Evolutionary conservation across 2,888 invertebrate species (phyloP).

Genomic region (Acronicta aceris): DNA sequence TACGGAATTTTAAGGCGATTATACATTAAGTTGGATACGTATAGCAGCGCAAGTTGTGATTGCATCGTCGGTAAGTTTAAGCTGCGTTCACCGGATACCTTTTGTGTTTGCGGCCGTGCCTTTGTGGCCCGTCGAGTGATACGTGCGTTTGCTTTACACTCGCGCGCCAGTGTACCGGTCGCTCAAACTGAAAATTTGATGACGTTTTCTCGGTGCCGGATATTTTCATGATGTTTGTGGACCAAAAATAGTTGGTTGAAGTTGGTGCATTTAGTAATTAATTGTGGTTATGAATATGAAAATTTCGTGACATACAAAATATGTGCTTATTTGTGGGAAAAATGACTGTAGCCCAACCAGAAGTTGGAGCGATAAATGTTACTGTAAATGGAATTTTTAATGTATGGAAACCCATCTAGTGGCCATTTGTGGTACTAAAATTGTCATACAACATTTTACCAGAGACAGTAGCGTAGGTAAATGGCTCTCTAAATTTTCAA

Average conservation of each 20-base stretch:
- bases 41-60: constrained; percentile 79
- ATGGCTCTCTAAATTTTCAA: no score
- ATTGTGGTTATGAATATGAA: neutral
- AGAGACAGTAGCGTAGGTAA: no score
- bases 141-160: constrained; percentile 77
- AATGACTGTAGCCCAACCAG: no score
- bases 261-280: constrained; percentile 6
- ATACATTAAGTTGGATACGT: constrained; percentile 67
- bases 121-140: constrained; percentile 70
- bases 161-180: constrained; percentile 59
- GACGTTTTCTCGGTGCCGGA: constrained; percentile 38
- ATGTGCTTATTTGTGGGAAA: no score
- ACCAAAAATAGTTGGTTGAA: constrained; percentile 8
- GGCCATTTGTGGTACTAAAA: no score
- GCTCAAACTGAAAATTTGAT: constrained; percentile 61
- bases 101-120: constrained; percentile 77
- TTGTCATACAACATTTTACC: no score
- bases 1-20: constrained; percentile 70
- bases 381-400: no score
- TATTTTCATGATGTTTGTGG: constrained; percentile 16
- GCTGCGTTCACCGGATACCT: constrained; percentile 74
- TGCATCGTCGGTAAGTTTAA: constrained; percentile 79
- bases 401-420: no score
- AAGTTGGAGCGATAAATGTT: no score
- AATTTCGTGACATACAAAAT: no score